phyloP scores from a whole-genome alignment of 2,888 invertebrate genomes.

The Perdita meconis region DNA sequence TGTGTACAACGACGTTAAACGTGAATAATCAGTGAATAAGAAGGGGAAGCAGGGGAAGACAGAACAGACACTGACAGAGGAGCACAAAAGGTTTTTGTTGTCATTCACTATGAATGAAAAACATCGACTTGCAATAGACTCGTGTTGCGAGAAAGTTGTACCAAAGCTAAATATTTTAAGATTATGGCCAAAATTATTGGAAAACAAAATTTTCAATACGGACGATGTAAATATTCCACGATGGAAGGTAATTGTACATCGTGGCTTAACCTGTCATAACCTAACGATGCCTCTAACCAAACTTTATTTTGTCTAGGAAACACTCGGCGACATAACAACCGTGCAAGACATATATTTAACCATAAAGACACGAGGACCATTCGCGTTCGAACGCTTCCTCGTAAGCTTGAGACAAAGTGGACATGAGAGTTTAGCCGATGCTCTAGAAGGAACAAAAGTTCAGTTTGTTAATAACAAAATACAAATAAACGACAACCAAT shows the following conservation, averaged over 20 bases:
- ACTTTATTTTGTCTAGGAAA: slow-evolving; percentile 66
- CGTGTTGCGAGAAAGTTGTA: slow-evolving; percentile 67
- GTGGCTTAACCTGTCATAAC: not conserved
- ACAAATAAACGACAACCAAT: not conserved
- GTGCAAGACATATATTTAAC: slow-evolving; percentile 72
- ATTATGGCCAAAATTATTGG: slow-evolving; percentile 78
- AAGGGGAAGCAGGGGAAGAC: no score
- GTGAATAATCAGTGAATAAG: no score
- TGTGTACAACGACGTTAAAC: no score
- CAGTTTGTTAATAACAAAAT: not conserved
- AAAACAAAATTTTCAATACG: slow-evolving; percentile 75
- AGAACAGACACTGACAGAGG: no score
- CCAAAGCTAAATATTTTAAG: slow-evolving; percentile 66
- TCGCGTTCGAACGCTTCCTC: slow-evolving; percentile 77
- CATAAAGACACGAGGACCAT: slow-evolving; percentile 79
- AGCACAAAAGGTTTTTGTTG: not conserved
- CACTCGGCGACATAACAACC: slow-evolving; percentile 62
- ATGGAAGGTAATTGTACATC: slow-evolving; percentile 74
- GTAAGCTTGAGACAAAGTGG: slow-evolving; percentile 72
- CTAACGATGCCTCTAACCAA: not conserved
- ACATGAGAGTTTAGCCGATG: slow-evolving; percentile 71
- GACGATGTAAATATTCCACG: slow-evolving; percentile 77
- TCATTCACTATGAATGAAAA: slow-evolving; percentile 72
- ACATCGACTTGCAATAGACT: slow-evolving; percentile 74
- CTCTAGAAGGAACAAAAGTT: slow-evolving; percentile 61